A percentile compares a stretch with the other conserved stretches of the same genome.
These are phyloP conservation scores for Rhabdophis nuchalis DNA, from an alignment of 2,797 vertebrate genomes.

Conservation along the genomic window DNA sequence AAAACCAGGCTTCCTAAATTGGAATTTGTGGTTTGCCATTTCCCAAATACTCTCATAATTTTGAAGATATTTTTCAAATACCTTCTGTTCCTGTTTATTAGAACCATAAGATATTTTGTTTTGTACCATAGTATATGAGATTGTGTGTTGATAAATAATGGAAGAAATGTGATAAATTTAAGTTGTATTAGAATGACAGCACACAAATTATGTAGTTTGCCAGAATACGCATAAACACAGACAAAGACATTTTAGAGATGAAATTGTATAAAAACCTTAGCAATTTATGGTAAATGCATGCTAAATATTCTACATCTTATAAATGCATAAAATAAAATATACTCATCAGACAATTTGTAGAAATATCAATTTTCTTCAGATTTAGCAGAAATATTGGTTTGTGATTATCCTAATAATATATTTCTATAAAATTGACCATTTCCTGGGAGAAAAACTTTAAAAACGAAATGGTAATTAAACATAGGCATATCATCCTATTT, in stretches of 20 bases:
- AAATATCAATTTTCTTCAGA: not conserved
- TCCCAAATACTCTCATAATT: not conserved
- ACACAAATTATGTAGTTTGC: not conserved
- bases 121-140: not conserved
- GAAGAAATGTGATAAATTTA: not conserved
- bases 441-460: not conserved
- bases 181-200: not conserved
- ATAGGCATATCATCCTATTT: not conserved
- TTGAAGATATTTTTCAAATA: not conserved
- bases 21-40: not conserved
- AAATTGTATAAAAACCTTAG: not conserved
- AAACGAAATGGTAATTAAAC: not conserved
- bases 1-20: not conserved
- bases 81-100: not conserved
- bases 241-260: not conserved
- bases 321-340: not conserved
- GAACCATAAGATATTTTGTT: not conserved
- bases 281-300: not conserved
- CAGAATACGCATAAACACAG: not conserved
- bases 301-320: not conserved
- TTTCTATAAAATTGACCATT: not conserved
- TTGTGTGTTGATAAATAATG: not conserved
- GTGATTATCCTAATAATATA: not conserved
- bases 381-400: constrained; percentile 1
- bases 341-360: not conserved